Conservation (phyloP, 2,113 vertebrate genomes). For the Ibidorhyncha struthersii region DNA sequence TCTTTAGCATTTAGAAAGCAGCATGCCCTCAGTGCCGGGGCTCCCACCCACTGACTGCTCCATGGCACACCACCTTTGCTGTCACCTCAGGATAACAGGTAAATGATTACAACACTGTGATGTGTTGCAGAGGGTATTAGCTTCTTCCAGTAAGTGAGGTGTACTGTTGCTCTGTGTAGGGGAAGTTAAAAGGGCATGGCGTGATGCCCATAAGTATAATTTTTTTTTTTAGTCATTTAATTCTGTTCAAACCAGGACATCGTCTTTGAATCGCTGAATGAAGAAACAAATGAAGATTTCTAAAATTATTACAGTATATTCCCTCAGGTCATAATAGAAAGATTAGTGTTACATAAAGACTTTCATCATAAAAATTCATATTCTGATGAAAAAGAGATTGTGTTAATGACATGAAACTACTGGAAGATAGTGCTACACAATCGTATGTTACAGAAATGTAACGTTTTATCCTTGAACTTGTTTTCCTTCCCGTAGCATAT, state of each 20-base stretch:
- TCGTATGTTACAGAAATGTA: background rate
- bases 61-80: background rate
- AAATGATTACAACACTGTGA: accelerated
- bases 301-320: background rate
- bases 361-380: slow-evolving; percentile 16
- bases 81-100: too few species aligned
- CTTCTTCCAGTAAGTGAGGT: background rate
- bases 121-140: background rate
- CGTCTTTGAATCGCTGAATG: background rate
- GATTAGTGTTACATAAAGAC: slow-evolving; percentile 31
- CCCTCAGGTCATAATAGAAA: slow-evolving; percentile 20
- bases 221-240: background rate
- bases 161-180: background rate
- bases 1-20: background rate
- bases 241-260: background rate
- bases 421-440: background rate
- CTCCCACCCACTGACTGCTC: background rate
- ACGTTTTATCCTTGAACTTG: background rate
- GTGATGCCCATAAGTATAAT: background rate
- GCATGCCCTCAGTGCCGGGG: accelerated
- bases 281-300: slow-evolving; percentile 33
- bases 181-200: background rate
- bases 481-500: background rate
- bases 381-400: slow-evolving; percentile 26
- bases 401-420: background rate